Conservation (phyloP, 2,888 invertebrate genomes). For the Magallana nippona region DNA sequence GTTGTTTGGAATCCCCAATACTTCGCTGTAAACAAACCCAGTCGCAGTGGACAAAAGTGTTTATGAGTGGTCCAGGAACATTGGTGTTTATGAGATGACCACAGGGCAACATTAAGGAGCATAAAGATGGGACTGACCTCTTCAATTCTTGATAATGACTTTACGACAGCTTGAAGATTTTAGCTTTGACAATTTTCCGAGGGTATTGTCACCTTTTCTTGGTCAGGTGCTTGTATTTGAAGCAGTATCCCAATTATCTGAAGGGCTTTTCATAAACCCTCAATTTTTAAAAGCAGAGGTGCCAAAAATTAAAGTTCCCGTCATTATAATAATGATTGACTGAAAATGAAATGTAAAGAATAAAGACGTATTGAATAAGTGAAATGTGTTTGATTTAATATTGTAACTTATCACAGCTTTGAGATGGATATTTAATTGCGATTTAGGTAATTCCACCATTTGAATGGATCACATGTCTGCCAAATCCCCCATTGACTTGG, state of each 20-base stretch:
- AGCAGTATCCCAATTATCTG: conserved; percentile 26
- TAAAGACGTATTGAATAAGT: not conserved
- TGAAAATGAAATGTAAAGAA: conserved; percentile 20
- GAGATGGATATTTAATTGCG: conserved; percentile 29
- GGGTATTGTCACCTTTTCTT: conserved; percentile 10
- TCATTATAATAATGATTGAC: not conserved
- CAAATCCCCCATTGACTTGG: not conserved
- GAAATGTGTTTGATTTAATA: conserved; percentile 4
- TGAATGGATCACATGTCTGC: conserved; percentile 16
- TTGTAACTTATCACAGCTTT: conserved; percentile 12
- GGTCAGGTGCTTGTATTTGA: not conserved
- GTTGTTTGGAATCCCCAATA: conserved; percentile 11
- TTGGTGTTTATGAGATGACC: conserved; percentile 17
- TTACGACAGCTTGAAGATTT: conserved; percentile 16
- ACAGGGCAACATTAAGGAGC: conserved; percentile 27
- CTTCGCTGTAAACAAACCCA: conserved; percentile 18
- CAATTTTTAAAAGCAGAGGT: conserved; percentile 5
- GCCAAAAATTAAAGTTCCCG: conserved; percentile 5
- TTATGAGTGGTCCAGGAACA: not conserved
- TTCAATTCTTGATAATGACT: conserved; percentile 20
- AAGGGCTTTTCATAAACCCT: conserved; percentile 17
- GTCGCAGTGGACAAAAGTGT: not conserved
- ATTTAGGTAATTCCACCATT: conserved; percentile 18
- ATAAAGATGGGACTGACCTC: conserved; percentile 14
- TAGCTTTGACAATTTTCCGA: not conserved